Percentiles rank a stretch among this genome's conserved stretches.
Evolutionary conservation across 1,140 invertebrate species (phyloP).

Genomic region (Pseudomyrmex concolor): DNA sequence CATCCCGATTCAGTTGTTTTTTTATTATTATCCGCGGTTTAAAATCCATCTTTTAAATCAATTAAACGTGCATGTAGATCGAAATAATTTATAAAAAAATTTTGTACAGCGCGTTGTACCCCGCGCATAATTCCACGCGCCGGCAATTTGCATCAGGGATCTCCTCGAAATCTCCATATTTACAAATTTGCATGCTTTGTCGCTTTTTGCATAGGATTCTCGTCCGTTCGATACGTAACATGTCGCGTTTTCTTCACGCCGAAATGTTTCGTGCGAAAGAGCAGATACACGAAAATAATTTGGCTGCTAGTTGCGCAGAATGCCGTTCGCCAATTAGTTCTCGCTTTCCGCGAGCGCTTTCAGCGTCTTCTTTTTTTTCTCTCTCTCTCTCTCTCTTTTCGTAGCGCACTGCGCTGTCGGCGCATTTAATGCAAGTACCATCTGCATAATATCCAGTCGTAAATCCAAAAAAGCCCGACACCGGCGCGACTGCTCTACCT

Average conservation of each 20-base stretch:
- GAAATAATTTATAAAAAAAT: constrained; percentile 54
- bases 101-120: constrained; percentile 25
- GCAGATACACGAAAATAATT: constrained; percentile 36
- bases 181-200: constrained; percentile 60
- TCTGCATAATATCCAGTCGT: constrained; percentile 79
- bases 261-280: constrained; percentile 29
- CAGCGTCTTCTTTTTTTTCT: constrained; percentile 47
- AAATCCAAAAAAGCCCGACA: constrained; percentile 75
- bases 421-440: constrained; percentile 78
- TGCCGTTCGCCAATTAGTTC: constrained; percentile 52
- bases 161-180: constrained; percentile 54
- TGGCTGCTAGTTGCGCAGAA: constrained; percentile 5
- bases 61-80: constrained; percentile 43
- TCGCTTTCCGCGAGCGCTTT: constrained; percentile 32
- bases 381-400: constrained; percentile 3
- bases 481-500: constrained; percentile 28
- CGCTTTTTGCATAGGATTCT: constrained; percentile 55
- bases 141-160: constrained; percentile 51
- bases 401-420: constrained; percentile 63
- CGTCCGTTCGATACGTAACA: constrained; percentile 42
- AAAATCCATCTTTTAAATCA: constrained; percentile 49
- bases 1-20: background rate
- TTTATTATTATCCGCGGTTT: constrained; percentile 42
- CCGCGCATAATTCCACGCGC: constrained; percentile 39
- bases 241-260: background rate